Evolutionary conservation across 2,113 vertebrate genomes (phyloP).

Genomic region (Chlorodrepanis virens): DNA sequence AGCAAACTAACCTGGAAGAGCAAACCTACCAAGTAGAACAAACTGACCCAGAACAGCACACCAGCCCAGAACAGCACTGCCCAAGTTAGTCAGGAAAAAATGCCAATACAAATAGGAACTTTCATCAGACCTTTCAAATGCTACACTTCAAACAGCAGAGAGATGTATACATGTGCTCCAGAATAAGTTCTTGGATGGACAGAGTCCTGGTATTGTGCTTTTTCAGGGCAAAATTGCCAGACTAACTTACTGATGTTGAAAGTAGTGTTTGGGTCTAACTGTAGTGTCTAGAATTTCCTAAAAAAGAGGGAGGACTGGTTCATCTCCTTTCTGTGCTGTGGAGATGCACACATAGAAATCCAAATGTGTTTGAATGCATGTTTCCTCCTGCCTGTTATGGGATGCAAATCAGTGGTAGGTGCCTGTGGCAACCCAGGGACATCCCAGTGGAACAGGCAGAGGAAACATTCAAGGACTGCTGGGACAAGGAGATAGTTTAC

Average conservation of each 20-base stretch:
- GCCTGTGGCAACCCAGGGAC: rapidly evolving
- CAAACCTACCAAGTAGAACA: not conserved
- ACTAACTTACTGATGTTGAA: not conserved
- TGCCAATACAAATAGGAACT: rapidly evolving
- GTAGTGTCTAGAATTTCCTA: not conserved
- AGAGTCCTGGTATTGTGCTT: not conserved
- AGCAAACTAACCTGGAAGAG: not conserved
- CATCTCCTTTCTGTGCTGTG: not conserved
- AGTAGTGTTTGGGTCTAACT: not conserved
- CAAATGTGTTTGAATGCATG: not conserved
- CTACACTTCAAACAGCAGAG: not conserved
- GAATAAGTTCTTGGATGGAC: not conserved
- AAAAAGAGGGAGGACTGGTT: not conserved
- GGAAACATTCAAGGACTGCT: not conserved
- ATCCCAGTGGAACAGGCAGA: not conserved
- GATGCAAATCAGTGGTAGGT: not conserved
- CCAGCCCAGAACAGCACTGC: not conserved
- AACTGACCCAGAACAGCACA: not conserved
- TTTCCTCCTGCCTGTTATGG: not conserved
- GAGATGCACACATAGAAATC: not conserved
- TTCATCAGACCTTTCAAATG: not conserved
- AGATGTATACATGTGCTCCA: rapidly evolving
- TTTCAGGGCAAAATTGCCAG: not conserved
- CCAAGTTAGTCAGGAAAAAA: not conserved
- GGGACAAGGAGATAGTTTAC: not conserved